These are phyloP conservation scores for Proisotoma minuta DNA, from an alignment of 2,888 invertebrate species.

Conservation along the genomic window DNA sequence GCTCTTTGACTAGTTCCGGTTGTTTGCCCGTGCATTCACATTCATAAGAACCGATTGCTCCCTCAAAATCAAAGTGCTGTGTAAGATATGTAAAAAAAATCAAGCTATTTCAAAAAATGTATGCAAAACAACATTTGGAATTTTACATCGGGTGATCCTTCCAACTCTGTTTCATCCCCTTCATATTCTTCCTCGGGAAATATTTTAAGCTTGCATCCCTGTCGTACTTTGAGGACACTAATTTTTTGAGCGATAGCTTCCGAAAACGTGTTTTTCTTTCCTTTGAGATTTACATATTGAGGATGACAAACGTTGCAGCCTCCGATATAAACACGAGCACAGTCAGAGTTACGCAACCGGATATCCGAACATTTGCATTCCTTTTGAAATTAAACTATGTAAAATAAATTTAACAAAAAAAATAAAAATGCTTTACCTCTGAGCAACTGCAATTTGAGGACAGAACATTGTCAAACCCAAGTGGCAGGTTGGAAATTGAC, in stretches of 20 bases:
- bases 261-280: not conserved
- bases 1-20: too few relatives aligned
- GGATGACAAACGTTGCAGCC: constrained; percentile 23
- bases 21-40: constrained; percentile 17
- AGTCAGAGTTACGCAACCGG: constrained; percentile 9
- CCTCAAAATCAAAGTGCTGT: constrained; percentile 3
- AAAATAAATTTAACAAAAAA: not conserved
- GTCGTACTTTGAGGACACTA: constrained; percentile 11
- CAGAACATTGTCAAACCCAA: not conserved
- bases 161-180: constrained; percentile 11
- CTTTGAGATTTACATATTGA: constrained; percentile 13
- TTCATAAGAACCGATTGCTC: constrained; percentile 1
- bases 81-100: not conserved
- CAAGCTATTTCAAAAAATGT: not conserved
- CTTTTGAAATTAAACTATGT: not conserved
- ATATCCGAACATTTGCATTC: constrained; percentile 22
- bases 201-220: constrained; percentile 18
- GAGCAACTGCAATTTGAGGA: not conserved
- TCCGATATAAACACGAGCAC: constrained; percentile 17
- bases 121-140: constrained; percentile 1
- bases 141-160: constrained; percentile 1
- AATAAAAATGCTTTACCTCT: not conserved
- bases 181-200: constrained; percentile 17
- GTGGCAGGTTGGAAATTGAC: not conserved
- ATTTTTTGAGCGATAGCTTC: constrained; percentile 12